Evolutionary conservation across 1,140 invertebrate species (phyloP), one percentile per base, ranked within the genome.

Genomic region (Eurosta solidaginis): DNA sequence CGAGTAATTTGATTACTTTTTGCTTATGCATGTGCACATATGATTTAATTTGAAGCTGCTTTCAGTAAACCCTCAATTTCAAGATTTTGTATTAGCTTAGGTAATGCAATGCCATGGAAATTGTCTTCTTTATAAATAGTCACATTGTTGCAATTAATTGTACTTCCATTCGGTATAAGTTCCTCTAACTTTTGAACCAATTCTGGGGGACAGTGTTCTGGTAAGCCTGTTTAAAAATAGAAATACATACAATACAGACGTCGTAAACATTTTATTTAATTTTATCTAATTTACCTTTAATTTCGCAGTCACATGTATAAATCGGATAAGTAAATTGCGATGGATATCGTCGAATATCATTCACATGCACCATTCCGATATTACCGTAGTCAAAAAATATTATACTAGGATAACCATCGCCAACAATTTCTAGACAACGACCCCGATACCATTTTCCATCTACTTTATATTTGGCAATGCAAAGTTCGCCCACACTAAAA

Each of bases 341-440:
- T 2, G 85, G 84, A 78, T 87, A 87, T 2, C 78, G 81, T 5
- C 81, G 81, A 73, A 87, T 87, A 10, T 85, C 74, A 1, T 81
- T 45, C 0, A 87, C 77, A 54, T 81, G 77, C 0, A 80, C 79
- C 1, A 81, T 78, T 1, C 74, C 74, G 44, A 87, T 82, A 33
- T 87, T 85, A 1, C 85, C 85, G 42, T 87, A 85, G 50, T 87
- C 85, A 1, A 87, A 36, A 36, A 87, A 87, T n/a, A 85, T 73
- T 20, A 87, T 83, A 52, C 83, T 83, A 0, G 85, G 85, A 47
- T 84, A 79, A 9, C 85, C 85, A 83, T 87, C 85, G 6, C 85
- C 85, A 10, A 87, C 83, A 9, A 81, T 74, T 54, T 87, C 85
- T 49, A 87, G 27, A n/a, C 80, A 87, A 10, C 82, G 3, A 0